Evolutionary conservation across 2,888 invertebrate genomes (phyloP).

Genomic region (Polymixis flavicincta): DNA sequence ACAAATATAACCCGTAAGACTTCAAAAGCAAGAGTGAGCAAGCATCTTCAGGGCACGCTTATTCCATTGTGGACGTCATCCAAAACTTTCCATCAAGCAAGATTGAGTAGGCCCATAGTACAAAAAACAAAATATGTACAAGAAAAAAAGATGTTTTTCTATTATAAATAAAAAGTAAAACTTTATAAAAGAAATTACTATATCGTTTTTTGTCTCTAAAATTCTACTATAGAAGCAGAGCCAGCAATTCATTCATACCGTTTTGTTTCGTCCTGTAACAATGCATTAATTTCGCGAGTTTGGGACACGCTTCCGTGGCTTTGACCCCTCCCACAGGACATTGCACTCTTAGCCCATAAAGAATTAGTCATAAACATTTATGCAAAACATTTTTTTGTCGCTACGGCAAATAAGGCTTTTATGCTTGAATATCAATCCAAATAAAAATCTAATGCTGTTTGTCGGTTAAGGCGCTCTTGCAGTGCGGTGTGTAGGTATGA

Average conservation of each 20-base stretch:
- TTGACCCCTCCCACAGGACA: slow-evolving; percentile 34
- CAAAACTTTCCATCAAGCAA: too few relatives aligned
- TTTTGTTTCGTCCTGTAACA: neutral
- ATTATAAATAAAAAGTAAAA: too few relatives aligned
- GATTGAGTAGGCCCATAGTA: neutral
- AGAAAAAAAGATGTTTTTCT: neutral
- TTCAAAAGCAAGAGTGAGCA: too few relatives aligned
- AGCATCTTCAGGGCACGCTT: too few relatives aligned
- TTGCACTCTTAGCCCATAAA: slow-evolving; percentile 34
- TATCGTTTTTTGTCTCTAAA: too few relatives aligned
- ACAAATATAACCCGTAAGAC: too few relatives aligned
- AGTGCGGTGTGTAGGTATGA: too few relatives aligned
- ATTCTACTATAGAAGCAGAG: neutral
- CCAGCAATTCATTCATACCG: neutral
- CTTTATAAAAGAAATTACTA: too few relatives aligned
- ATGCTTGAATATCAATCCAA: neutral
- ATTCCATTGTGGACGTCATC: too few relatives aligned
- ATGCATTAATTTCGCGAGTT: slow-evolving; percentile 15
- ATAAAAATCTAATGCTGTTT: neutral
- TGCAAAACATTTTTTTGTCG: neutral
- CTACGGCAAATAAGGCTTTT: neutral
- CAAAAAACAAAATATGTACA: neutral
- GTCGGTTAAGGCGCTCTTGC: too few relatives aligned
- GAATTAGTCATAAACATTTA: slow-evolving; percentile 19
- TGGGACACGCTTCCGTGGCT: neutral